Evolutionary conservation across 2,888 invertebrate species (phyloP).

Genomic region (Mimas tiliae): DNA sequence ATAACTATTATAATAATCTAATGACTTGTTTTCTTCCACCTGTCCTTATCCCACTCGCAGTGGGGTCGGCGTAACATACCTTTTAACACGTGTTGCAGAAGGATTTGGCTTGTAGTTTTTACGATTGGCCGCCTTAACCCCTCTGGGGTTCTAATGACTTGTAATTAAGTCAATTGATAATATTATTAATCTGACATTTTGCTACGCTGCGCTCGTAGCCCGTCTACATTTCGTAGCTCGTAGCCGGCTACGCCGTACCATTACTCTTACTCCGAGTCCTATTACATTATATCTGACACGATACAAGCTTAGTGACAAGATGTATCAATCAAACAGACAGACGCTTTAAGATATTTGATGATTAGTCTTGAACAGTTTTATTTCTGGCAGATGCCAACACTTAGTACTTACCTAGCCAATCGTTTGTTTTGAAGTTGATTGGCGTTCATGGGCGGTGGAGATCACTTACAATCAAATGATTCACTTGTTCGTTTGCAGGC

Average conservation of each 20-base stretch:
- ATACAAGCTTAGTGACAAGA: slow-evolving; percentile 27
- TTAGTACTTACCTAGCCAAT: neutral
- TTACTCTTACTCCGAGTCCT: slow-evolving; percentile 26
- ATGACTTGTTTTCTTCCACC: too few relatives aligned
- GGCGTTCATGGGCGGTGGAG: too few relatives aligned
- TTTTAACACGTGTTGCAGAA: too few relatives aligned
- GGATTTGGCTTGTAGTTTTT: too few relatives aligned
- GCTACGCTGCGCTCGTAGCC: slow-evolving; percentile 3
- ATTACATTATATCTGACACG: slow-evolving; percentile 28
- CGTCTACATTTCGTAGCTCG: slow-evolving; percentile 24
- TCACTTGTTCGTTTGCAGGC: too few relatives aligned
- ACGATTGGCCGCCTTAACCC: too few relatives aligned
- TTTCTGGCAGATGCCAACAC: slow-evolving; percentile 5
- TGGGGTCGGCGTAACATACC: too few relatives aligned
- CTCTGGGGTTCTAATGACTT: too few relatives aligned
- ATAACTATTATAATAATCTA: too few relatives aligned
- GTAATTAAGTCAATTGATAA: too few relatives aligned
- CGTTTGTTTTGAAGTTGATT: neutral
- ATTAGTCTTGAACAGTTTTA: slow-evolving; percentile 7
- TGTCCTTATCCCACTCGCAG: too few relatives aligned
- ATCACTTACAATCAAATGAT: too few relatives aligned
- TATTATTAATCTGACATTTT: neutral
- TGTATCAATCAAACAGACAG: slow-evolving; percentile 24
- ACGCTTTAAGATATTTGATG: slow-evolving; percentile 9
- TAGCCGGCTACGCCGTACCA: slow-evolving; percentile 16